Base-by-base conservation (phyloP, 2,888 invertebrate species). In the Aromia moschata region DNA sequence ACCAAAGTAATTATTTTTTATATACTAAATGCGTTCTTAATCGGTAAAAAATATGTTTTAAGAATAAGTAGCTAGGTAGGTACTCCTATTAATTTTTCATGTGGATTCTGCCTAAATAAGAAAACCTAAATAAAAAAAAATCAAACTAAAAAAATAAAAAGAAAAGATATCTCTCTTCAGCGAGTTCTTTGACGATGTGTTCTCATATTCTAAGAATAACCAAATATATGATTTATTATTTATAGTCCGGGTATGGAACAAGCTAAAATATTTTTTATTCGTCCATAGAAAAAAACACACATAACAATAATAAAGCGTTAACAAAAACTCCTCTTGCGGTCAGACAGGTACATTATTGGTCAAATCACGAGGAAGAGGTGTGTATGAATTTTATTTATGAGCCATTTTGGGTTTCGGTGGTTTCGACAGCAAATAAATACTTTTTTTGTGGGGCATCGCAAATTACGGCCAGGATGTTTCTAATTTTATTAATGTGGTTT, bases 141-240 rank as follows among this genome's bases (percentile, higher is more conserved):
- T 25, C 25, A 25, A 5, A 3, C n/a, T n/a, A n/a, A n/a, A n/a
- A n/a, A 25, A 25, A 25, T 25, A 25, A 25, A 25, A 25, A n/a
- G n/a, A n/a, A 25, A 25, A 25, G 25, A 25, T 7, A n/a, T 25
- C 7, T 25, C 7, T 25, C 25, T 3, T 25, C 25, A 25, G 25
- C 7, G 25, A 5, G 25, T 25, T 3, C 7, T 25, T 25, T 5
- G 7, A 30, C 31, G 11, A 18, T 31, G 11, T 45, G 25, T 20
- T 30, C 15, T 45, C 45, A 45, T 2, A 47, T 47, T 47, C 36
- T 15, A 36, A 33, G 31, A 47, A 47, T 47, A 36, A 31, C 15
- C n/a, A 33, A 45, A 30, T 45, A n/a, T 25, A 40, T 40, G 3
- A 2, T 40, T 40, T 40, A 18, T 25, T 5, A 25, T 25, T 7